Evolutionary conservation across 2,113 vertebrate species (phyloP).

Genomic region (Pantherophis guttatus): DNA sequence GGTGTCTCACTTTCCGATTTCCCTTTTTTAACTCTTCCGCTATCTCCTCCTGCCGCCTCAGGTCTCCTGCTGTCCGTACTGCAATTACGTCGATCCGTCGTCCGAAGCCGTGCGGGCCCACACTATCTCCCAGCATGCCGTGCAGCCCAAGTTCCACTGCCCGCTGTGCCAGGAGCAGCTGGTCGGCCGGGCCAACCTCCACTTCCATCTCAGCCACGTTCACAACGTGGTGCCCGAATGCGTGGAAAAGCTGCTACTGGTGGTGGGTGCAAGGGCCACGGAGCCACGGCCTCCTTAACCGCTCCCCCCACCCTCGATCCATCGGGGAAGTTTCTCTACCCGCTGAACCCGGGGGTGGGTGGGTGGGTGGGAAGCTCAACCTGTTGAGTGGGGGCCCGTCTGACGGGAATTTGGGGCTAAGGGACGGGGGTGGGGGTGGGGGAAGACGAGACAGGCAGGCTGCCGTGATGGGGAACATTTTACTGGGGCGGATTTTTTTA

Average conservation of each 20-base stretch:
- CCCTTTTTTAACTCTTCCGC: not conserved
- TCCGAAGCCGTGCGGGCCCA: conserved; percentile 56
- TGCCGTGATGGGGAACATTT: not conserved
- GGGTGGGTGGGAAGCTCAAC: not conserved
- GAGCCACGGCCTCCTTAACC: not conserved
- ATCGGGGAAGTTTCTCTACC: not conserved
- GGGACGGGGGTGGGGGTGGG: too few species aligned
- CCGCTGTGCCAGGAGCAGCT: conserved; percentile 67
- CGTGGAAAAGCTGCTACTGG: conserved; percentile 66
- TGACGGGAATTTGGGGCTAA: too few species aligned
- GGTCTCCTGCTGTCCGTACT: conserved; percentile 70
- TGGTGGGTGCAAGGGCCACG: conserved; percentile 57
- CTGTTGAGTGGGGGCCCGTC: not conserved
- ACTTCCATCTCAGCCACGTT: conserved; percentile 65
- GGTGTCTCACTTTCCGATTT: not conserved
- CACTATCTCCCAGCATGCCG: conserved; percentile 55
- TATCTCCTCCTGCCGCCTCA: not conserved
- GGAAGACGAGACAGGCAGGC: too few species aligned
- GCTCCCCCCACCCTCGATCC: not conserved
- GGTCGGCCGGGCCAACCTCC: conserved; percentile 58
- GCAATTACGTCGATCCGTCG: conserved; percentile 60
- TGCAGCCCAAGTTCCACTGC: conserved; percentile 67
- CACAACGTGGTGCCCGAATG: conserved; percentile 71
- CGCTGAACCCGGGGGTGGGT: fast-evolving
- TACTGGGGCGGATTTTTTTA: not conserved